Evolutionary conservation across 1,140 invertebrate genomes (phyloP).

Genomic region (Drosophila sulfurigaster): DNA sequence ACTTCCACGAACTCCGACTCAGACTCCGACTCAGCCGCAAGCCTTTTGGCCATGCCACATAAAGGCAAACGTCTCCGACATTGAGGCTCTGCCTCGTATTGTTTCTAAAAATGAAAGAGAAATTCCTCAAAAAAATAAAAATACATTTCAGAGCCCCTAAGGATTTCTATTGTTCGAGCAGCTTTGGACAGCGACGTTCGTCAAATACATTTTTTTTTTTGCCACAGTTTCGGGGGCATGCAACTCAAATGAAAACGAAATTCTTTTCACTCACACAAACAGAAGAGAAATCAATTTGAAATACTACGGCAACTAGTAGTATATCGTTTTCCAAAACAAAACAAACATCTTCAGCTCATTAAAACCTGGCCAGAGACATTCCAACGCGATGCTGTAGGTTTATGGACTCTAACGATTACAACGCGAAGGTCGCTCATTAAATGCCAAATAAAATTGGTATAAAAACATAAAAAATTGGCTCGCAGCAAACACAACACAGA

Average conservation of each 20-base stretch:
- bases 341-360: constrained; percentile 59
- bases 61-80: constrained; percentile 45
- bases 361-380: constrained; percentile 73
- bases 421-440: constrained; percentile 80
- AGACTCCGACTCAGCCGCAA: constrained; percentile 7
- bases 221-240: no score
- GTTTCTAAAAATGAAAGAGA: constrained; percentile 75
- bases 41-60: constrained; percentile 9
- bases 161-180: constrained; percentile 73
- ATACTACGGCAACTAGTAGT: background rate
- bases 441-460: constrained; percentile 82
- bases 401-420: constrained; percentile 73
- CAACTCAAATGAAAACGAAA: constrained; percentile 55
- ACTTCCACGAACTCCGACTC: constrained; percentile 77
- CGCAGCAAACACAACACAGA: constrained; percentile 13
- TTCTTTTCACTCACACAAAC: constrained; percentile 52
- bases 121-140: constrained; percentile 59
- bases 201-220: constrained; percentile 45
- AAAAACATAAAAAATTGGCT: constrained; percentile 78
- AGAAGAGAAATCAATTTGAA: constrained; percentile 30
- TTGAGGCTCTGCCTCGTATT: constrained; percentile 52
- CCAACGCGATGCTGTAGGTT: constrained; percentile 73
- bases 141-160: constrained; percentile 65
- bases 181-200: constrained; percentile 33
- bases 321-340: constrained; percentile 56